Base-by-base conservation (phyloP, 2,888 invertebrate species). In the Agapostemon virescens region DNA sequence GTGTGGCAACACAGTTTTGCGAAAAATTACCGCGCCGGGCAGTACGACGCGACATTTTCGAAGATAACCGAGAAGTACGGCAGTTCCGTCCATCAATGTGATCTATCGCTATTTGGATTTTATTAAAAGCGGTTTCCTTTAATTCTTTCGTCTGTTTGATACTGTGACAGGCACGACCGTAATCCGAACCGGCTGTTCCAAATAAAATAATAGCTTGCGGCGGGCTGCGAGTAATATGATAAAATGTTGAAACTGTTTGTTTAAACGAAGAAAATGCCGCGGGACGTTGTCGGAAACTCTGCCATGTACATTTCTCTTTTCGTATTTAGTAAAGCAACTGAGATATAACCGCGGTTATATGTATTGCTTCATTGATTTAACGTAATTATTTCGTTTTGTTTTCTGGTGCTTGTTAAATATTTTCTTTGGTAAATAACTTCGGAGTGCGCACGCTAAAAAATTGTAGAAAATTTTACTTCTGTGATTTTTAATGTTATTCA, bases 11-110 rank as follows among this genome's bases (percentile, higher is more conserved):
- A 20, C 26, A 30, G 5, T 30, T 61, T 52, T 42, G 17, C 58
- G 68, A 36, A 13, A 72, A 79, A 79, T 79, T 74, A 74, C 66
- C 67, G 66, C 74, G 26, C 52, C 61, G 58, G 26, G 26, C 33
- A n/a, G n/a, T n/a, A n/a, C 30, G 42, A n/a, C 79, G 52, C 23
- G 7, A 55, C 45, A 73, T 66, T 80, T 79, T 26, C 58, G 26
- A n/a, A 61, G 68, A 71, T 68, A 55, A 42, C 69, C 64, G 58
- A n/a, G 55, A 55, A 55, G 72, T 58, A 77, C 42, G n/a, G 61
- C 55, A 26, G 6, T 55, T 36, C 13, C 13, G 40, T 20, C 13
- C 30, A 30, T 20, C 20, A 55, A 30, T 20, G 58, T 30, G 30
- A 61, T 61, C 58, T 61, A 61, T 61, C 17, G 30, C 58, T 20